Evolutionary conservation across 2,888 invertebrate species (phyloP).

Genomic region (Lapara coniferarum): DNA sequence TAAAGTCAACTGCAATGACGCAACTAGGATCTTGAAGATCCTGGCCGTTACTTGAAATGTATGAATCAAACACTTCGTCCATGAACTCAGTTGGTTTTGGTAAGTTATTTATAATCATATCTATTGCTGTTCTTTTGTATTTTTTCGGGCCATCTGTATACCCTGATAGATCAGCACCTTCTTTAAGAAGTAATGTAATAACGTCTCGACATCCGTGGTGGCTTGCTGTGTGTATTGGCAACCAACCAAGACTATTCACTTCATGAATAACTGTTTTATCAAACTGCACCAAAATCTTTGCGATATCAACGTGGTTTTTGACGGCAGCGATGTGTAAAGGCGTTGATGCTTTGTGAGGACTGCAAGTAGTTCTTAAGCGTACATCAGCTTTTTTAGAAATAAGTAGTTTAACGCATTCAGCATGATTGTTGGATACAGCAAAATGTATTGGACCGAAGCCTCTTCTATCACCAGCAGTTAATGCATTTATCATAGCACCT

Average conservation of each 20-base stretch:
- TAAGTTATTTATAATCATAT: conserved; percentile 76
- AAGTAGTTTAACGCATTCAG: conserved; percentile 72
- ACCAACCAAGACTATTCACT: conserved; percentile 64
- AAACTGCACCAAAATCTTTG: conserved; percentile 61
- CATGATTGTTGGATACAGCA: conserved; percentile 81
- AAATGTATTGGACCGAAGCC: conserved; percentile 81
- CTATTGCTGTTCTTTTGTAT: conserved; percentile 73
- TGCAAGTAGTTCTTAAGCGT: conserved; percentile 67
- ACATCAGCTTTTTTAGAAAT: conserved; percentile 74
- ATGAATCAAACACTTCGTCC: conserved; percentile 79
- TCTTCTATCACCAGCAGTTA: conserved; percentile 64
- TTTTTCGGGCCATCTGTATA: conserved; percentile 70
- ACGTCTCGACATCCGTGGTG: conserved; percentile 84
- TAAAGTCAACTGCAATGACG: conserved; percentile 78
- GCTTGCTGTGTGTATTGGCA: conserved; percentile 75
- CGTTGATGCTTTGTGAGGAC: conserved; percentile 69
- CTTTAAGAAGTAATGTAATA: conserved; percentile 66
- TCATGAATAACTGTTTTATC: conserved; percentile 73
- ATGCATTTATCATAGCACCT: conserved; percentile 55
- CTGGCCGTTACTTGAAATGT: conserved; percentile 73
- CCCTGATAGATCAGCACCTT: conserved; percentile 75
- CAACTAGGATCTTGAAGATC: conserved; percentile 63
- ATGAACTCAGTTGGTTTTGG: conserved; percentile 81
- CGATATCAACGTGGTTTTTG: conserved; percentile 67
- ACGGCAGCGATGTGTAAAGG: conserved; percentile 77